Base-by-base conservation (phyloP, 2,888 invertebrate genomes). In the Acleris holmiana region DNA sequence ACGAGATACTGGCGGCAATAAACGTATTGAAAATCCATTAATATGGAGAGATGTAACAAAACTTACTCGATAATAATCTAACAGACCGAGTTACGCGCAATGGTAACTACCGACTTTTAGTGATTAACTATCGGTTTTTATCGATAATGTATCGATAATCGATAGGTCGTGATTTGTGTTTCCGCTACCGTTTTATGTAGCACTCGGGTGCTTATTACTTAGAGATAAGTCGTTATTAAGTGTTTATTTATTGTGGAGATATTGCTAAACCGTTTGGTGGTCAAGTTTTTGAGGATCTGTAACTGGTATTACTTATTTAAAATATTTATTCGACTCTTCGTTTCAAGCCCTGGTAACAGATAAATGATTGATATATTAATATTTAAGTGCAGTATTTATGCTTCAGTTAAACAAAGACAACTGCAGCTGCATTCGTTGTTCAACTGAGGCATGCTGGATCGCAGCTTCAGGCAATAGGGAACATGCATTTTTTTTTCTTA, bases 101-200 rank as follows among this genome's bases (percentile, higher is more conserved):
- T 48, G 48, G 40, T 58, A 64, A 64, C 58, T 58, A 64, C 58
- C 53, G 58, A 64, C 57, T 63, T 63, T 51, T 41, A 53, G 67
- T 58, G 54, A 61, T 66, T 60, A 60, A 67, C 57, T 17, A 68
- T 64, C 59, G 68, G 70, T 70, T 69, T 68, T 53, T 53, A 68
- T 71, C 72, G 75, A 76, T 82, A 77, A 76, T 67, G 70, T 69
- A 69, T 73, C 71, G 74, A 74, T 77, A 73, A 77, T 75, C 68
- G 71, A 75, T 74, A 70, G 66, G 64, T 68, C 73, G 69, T 81
- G 85, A 86, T 86, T 86, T 83, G 80, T 84, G 79, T 80, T 80
- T 88, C 88, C 88, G 86, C 87, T 89, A 86, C 86, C 77, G 82
- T 60, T 65, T 65, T 50, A 35, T 59, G 53, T 41, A 40, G 50